Evolutionary conservation across 2,888 invertebrate genomes (phyloP), one percentile per base, ranked within the genome.

Genomic region (Synergus gifuensis): DNA sequence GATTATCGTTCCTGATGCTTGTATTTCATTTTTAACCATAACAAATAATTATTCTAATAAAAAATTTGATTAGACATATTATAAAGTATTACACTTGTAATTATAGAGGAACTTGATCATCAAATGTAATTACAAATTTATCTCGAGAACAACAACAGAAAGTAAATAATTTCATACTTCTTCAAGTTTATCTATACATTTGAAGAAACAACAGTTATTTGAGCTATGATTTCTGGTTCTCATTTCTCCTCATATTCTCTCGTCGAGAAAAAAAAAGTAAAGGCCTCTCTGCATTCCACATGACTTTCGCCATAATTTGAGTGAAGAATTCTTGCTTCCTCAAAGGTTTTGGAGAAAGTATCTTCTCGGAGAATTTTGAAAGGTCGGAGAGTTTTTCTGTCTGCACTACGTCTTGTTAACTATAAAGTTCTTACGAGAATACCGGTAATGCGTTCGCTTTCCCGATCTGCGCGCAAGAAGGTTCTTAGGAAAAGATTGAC

Each of bases 291-390:
- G 36, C 73, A 73, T 73, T 73, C 73, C 73, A 54, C 36, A 4
- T 58, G 73, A 54, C 73, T 73, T 73, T 73, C 73, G 73, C 73
- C 73, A 54, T 73, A 73, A 73, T 73, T 73, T 73, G 73, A 73
- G 54, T 28, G 36, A 36, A 54, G 40, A 73, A 54, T 73, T 73
- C 54, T n/a, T 36, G 54, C 54, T 73, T 54, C 54, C 54, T 58
- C 49, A 28, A 73, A 73, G 28, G 54, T 73, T 73, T 73, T 11
- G 54, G 73, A 54, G 73, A 73, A 73, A 73, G 73, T 73, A 58
- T 73, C 49, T 69, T 46, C n/a, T 16, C 69, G 7, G 18, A 58
- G 73, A 18, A 54, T 73, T 58, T 73, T 73, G 40, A 73, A 73
- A 73, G 73, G 73, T 73, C 54, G 54, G 40, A 40, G 73, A 73